These are phyloP conservation scores for Ganaspis brasiliensis DNA, from an alignment of 2,888 invertebrate species.

Conservation along the genomic window DNA sequence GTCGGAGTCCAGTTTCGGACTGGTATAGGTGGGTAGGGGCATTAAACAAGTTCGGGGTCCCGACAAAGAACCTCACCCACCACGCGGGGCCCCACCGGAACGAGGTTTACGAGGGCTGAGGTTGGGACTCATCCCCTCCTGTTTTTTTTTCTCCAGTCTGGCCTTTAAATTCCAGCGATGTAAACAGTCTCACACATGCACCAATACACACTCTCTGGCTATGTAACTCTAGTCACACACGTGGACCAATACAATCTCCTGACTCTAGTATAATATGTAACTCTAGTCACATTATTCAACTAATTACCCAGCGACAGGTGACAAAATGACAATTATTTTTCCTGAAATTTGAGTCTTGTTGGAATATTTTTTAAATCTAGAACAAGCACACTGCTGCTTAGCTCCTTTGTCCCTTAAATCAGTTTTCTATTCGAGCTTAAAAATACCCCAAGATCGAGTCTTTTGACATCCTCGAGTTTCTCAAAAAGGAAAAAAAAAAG, in stretches of 20 bases:
- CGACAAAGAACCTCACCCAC: slow-evolving; percentile 50
- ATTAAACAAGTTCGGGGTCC: slow-evolving; percentile 43
- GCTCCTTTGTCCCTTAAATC: slow-evolving; percentile 1
- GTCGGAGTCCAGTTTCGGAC: slow-evolving; percentile 24
- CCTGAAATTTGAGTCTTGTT: neutral
- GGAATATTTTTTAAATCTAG: neutral
- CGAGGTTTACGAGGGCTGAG: slow-evolving; percentile 25
- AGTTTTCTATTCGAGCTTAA: slow-evolving; percentile 3
- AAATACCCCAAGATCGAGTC: neutral
- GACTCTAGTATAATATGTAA: neutral
- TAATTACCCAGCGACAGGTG: slow-evolving; percentile 13
- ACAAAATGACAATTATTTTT: slow-evolving; percentile 3
- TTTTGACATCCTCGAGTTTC: slow-evolving; percentile 22
- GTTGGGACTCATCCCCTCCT: slow-evolving; percentile 25
- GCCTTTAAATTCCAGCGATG: slow-evolving; percentile 37
- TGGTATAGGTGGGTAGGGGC: neutral
- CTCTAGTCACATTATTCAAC: neutral
- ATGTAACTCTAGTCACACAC: neutral
- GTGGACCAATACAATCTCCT: neutral
- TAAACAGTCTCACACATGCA: slow-evolving; percentile 30
- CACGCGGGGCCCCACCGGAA: slow-evolving; percentile 35
- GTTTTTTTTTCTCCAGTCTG: slow-evolving; percentile 14
- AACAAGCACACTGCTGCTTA: neutral
- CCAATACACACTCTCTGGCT: neutral
- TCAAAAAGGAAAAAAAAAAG: slow-evolving; percentile 17